phyloP scores from a whole-genome alignment of 2,797 vertebrate species.

The Girardinus metallicus region DNA sequence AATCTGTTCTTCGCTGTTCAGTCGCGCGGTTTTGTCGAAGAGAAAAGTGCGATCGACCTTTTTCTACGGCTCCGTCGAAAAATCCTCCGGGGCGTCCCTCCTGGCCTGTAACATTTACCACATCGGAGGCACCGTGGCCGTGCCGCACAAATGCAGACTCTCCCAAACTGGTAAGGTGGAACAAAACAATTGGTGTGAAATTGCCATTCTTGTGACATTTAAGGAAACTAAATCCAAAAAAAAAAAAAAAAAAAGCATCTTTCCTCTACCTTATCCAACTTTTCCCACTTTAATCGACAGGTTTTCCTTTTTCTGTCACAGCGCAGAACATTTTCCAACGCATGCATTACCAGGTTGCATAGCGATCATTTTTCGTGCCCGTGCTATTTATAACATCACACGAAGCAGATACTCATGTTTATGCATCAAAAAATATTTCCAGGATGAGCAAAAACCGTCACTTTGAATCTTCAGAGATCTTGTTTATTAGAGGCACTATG shows the following conservation, averaged over 20 bases:
- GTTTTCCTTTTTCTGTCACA: not conserved
- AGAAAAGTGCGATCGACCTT: constrained; percentile 49
- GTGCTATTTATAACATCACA: constrained; percentile 60
- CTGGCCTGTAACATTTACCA: constrained; percentile 80
- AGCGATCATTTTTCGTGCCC: constrained; percentile 41
- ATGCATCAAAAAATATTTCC: constrained; percentile 59
- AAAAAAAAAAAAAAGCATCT: not conserved
- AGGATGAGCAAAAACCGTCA: constrained; percentile 37
- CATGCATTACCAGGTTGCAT: constrained; percentile 35
- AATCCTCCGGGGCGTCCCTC: constrained; percentile 66
- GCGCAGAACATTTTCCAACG: constrained; percentile 12
- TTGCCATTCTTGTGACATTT: constrained; percentile 12
- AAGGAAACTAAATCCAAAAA: not conserved
- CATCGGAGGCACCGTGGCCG: constrained; percentile 81
- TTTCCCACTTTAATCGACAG: not conserved
- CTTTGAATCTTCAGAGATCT: constrained; percentile 49
- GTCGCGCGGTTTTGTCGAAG: constrained; percentile 31
- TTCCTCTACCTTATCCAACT: not conserved
- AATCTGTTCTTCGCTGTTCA: constrained; percentile 54
- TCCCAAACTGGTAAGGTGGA: constrained; percentile 80
- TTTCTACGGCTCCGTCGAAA: constrained; percentile 44
- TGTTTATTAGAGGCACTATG: constrained; percentile 10
- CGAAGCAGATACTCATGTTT: constrained; percentile 63
- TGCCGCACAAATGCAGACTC: constrained; percentile 79
- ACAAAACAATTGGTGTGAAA: constrained; percentile 4